phyloP scores from a whole-genome alignment of 2,113 vertebrate genomes.

The Odocoileus virginianus region DNA sequence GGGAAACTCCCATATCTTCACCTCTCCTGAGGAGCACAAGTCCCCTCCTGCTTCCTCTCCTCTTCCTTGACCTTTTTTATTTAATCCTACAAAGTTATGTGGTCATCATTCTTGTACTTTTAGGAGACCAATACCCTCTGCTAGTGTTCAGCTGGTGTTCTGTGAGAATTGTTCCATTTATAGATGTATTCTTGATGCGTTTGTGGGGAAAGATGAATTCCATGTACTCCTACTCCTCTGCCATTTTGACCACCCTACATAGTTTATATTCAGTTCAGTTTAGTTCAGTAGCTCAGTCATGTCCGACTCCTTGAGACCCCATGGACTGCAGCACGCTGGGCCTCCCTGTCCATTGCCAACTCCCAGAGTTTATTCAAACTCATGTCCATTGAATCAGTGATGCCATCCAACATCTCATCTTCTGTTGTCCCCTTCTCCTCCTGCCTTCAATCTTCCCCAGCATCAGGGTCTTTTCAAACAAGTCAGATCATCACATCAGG shows the following conservation, averaged over 20 bases:
- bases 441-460: neutral
- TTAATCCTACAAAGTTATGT: neutral
- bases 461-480: rapidly evolving
- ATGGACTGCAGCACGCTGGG: neutral
- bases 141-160: neutral
- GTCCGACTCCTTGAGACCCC: neutral
- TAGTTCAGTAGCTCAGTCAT: neutral
- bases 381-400: neutral
- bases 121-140: neutral
- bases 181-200: neutral
- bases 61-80: neutral
- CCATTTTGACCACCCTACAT: neutral
- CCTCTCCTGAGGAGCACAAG: neutral
- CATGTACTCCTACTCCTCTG: neutral
- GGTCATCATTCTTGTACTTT: neutral
- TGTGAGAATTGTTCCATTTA: neutral
- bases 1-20: neutral
- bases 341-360: neutral
- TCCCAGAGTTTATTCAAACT: neutral
- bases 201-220: neutral
- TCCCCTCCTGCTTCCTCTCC: neutral
- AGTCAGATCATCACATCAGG: neutral
- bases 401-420: neutral
- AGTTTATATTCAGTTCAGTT: neutral
- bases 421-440: neutral